Conservation (phyloP, 1,140 invertebrate genomes). For the Lethrus apterus region DNA sequence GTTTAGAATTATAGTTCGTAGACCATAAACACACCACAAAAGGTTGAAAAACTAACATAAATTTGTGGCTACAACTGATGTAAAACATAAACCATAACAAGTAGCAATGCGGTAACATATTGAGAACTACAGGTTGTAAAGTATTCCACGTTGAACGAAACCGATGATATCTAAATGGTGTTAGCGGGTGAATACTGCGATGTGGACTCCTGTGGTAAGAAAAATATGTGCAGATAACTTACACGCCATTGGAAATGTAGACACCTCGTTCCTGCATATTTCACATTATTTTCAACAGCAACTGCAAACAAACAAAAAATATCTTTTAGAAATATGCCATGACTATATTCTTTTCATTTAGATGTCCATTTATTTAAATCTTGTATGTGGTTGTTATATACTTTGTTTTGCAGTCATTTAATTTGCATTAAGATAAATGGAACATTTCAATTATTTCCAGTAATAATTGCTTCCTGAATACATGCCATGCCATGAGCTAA, state of each 20-base stretch:
- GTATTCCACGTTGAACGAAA: slow-evolving; percentile 2
- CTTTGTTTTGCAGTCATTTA: no score
- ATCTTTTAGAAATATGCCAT: slow-evolving; percentile 1
- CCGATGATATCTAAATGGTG: slow-evolving; percentile 17
- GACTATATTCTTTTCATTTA: not conserved
- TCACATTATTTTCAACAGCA: slow-evolving; percentile 1
- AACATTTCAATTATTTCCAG: no score
- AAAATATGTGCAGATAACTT: slow-evolving; percentile 18
- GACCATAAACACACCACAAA: no score
- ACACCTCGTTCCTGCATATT: slow-evolving; percentile 2
- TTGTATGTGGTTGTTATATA: no score
- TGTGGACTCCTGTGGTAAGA: slow-evolving; percentile 11
- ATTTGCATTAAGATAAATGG: no score
- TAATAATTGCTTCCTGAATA: no score
- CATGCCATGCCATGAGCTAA: no score
- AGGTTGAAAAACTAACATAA: no score
- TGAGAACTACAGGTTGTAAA: not conserved
- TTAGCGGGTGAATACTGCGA: not conserved
- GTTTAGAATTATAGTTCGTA: no score
- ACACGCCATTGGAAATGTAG: slow-evolving; percentile 19
- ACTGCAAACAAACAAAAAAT: slow-evolving; percentile 2
- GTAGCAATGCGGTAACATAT: not conserved
- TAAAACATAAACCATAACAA: no score
- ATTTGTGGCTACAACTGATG: no score
- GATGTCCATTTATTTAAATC: no score